Percentiles rank a stretch among this genome's conserved stretches.
Evolutionary conservation across 2,113 vertebrate genomes (phyloP).

Genomic region (Cranoglanis bouderius): DNA sequence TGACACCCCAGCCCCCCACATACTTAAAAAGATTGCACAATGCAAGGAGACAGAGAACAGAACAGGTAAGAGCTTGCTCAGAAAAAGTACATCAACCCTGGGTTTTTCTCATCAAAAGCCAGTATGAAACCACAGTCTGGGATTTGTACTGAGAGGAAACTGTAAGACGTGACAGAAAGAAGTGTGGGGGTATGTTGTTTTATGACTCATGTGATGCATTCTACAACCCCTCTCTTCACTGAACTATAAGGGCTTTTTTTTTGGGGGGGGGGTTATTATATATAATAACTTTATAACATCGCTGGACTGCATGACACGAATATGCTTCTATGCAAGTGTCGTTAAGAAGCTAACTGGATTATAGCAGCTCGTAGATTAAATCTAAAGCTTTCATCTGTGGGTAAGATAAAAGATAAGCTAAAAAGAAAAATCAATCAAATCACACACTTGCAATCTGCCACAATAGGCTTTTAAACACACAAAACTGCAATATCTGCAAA

Average conservation of each 20-base stretch:
- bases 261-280: not conserved
- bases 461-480: conserved; percentile 27
- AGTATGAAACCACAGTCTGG: conserved; percentile 15
- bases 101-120: conserved; percentile 29
- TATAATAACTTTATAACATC: conserved; percentile 4
- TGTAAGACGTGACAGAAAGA: conserved; percentile 17
- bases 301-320: conserved; percentile 11
- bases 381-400: conserved; percentile 36
- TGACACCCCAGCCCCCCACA: not conserved
- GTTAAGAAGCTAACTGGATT: conserved; percentile 43
- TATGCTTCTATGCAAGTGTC: conserved; percentile 32
- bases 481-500: conserved; percentile 39
- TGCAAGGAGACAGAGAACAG: not conserved
- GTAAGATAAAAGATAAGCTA: conserved; percentile 31
- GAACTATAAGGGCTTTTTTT: not conserved
- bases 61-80: conserved; percentile 8
- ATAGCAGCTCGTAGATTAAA: conserved; percentile 39
- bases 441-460: conserved; percentile 14
- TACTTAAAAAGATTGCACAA: not conserved
- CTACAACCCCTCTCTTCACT: not conserved
- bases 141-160: conserved; percentile 27
- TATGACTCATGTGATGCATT: conserved; percentile 22
- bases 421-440: conserved; percentile 38
- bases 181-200: not conserved
- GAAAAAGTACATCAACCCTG: conserved; percentile 23